These are phyloP conservation scores for Lucinisca nassula DNA, from an alignment of 2,888 invertebrate genomes.

Conservation along the genomic window DNA sequence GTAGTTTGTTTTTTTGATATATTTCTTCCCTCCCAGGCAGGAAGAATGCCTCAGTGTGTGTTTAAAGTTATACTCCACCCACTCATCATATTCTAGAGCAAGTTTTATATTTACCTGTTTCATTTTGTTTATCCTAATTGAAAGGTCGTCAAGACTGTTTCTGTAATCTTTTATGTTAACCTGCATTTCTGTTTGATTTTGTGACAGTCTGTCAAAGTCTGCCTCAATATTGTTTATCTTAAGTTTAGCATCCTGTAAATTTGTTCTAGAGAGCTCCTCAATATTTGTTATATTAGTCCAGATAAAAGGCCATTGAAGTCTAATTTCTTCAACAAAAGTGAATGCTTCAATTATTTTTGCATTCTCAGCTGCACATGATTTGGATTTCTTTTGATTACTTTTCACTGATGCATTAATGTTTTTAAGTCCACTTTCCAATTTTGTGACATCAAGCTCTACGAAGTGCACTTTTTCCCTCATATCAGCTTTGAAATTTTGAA, in stretches of 20 bases:
- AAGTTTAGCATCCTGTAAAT: constrained; percentile 11
- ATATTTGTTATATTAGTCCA: constrained; percentile 34
- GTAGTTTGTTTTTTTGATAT: constrained; percentile 73
- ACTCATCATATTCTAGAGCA: constrained; percentile 69
- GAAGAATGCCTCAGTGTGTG: constrained; percentile 69
- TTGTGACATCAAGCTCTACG: constrained; percentile 65
- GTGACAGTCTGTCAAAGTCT: constrained; percentile 41
- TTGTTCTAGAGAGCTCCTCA: constrained; percentile 20
- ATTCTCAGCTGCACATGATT: neutral
- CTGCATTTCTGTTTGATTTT: constrained; percentile 35
- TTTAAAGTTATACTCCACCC: constrained; percentile 78
- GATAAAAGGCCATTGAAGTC: constrained; percentile 42
- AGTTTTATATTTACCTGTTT: constrained; percentile 30
- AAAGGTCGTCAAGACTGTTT: constrained; percentile 1
- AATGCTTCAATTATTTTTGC: constrained; percentile 12
- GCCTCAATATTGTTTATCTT: neutral
- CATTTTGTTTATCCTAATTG: neutral
- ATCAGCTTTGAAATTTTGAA: constrained; percentile 48
- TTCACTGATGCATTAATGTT: constrained; percentile 42
- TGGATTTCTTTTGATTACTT: constrained; percentile 30
- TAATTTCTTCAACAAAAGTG: constrained; percentile 45
- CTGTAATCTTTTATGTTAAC: constrained; percentile 26
- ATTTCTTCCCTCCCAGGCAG: constrained; percentile 76
- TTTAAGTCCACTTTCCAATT: constrained; percentile 32
- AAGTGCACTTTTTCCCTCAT: constrained; percentile 34